phyloP scores from a whole-genome alignment of 92 coral and sea anemone genomes.

The Metridium senile region DNA sequence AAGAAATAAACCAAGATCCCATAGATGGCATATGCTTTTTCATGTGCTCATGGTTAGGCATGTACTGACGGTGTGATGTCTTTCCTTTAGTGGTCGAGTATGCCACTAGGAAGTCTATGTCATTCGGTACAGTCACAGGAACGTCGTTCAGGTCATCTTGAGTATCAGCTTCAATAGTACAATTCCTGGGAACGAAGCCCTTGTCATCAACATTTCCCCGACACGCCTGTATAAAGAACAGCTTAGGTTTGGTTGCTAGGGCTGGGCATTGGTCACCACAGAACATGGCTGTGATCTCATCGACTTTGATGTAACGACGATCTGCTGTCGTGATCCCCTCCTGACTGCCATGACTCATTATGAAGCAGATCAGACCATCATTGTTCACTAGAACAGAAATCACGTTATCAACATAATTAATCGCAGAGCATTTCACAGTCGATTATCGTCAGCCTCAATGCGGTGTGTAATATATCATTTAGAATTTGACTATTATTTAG shows the following conservation, averaged over 20 bases:
- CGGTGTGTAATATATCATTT: no score
- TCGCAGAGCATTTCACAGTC: no score
- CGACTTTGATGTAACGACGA: slow-evolving; percentile 55
- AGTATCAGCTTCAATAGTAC: slow-evolving; percentile 33
- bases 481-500: no score
- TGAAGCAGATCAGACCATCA: slow-evolving; percentile 81
- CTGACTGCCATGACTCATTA: slow-evolving; percentile 87
- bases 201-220: slow-evolving; percentile 73
- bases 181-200: slow-evolving; percentile 35
- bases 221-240: slow-evolving; percentile 93
- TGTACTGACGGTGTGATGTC: slow-evolving; percentile 62
- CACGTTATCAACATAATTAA: no score
- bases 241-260: slow-evolving; percentile 85
- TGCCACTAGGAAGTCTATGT: slow-evolving; percentile 82
- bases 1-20: slow-evolving; percentile 94
- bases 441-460: no score
- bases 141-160: slow-evolving; percentile 34
- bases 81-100: slow-evolving; percentile 85
- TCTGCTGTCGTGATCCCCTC: slow-evolving; percentile 69
- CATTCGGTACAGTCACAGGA: slow-evolving; percentile 84
- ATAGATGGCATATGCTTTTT: slow-evolving; percentile 9
- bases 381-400: slow-evolving; percentile 61
- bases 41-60: slow-evolving; percentile 12
- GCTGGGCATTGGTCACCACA: slow-evolving; percentile 71
- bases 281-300: slow-evolving; percentile 73